These are phyloP conservation scores for Eristalis intricaria DNA, from an alignment of 2,888 invertebrate genomes.

Conservation along the genomic window DNA sequence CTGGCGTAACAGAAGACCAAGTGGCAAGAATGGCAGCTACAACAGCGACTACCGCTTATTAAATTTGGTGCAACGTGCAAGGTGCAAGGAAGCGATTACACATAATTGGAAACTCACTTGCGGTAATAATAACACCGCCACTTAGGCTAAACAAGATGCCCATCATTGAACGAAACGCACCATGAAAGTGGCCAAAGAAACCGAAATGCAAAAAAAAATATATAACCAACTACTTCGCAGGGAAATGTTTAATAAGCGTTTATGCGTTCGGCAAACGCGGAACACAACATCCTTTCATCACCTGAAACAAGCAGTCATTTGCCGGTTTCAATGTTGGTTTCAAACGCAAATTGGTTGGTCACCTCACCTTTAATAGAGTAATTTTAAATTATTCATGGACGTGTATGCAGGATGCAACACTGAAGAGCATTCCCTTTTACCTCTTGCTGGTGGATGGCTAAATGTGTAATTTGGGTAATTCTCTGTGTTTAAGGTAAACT, in stretches of 20 bases:
- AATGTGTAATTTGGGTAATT: conserved; percentile 51
- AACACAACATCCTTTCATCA: conserved; percentile 65
- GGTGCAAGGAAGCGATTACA: conserved; percentile 80
- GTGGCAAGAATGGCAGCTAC: background rate
- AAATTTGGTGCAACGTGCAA: conserved; percentile 77
- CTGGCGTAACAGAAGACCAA: conserved; percentile 38
- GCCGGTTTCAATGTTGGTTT: conserved; percentile 23
- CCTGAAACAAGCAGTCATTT: conserved; percentile 33
- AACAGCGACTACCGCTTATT: conserved; percentile 45
- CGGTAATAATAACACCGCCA: conserved; percentile 71
- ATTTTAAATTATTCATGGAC: conserved; percentile 61
- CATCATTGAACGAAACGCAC: conserved; percentile 59
- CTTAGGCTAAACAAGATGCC: conserved; percentile 70
- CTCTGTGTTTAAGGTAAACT: conserved; percentile 19
- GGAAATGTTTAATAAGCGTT: conserved; percentile 56
- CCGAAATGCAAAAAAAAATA: background rate
- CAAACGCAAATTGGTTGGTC: conserved; percentile 49
- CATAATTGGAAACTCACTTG: conserved; percentile 79
- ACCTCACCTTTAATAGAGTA: conserved; percentile 59
- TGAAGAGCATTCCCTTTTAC: background rate
- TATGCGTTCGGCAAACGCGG: conserved; percentile 36
- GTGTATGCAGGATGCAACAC: background rate
- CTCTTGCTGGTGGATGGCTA: background rate
- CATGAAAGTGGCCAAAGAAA: conserved; percentile 34
- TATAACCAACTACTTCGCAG: background rate